Conservation (phyloP, 2,797 vertebrate species). For the Pangasius djambal region DNA sequence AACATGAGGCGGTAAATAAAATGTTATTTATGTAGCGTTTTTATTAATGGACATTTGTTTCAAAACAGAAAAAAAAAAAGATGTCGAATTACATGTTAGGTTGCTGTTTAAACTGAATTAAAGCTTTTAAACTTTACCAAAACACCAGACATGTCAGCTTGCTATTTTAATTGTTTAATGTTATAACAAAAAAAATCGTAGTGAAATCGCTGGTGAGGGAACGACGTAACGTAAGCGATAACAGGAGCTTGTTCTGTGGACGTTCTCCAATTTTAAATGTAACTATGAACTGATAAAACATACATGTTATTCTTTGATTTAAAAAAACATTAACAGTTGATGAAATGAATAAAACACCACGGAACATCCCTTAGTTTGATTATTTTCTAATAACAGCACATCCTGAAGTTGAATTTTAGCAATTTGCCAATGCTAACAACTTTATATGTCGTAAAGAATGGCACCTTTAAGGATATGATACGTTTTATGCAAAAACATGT, state of each 20-base stretch:
- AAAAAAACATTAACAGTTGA: background rate
- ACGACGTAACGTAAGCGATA: background rate
- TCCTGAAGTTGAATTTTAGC: too few species aligned
- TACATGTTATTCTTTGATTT: too few species aligned
- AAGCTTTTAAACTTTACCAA: too few species aligned
- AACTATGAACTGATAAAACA: background rate
- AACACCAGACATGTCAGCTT: background rate
- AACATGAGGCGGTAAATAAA: too few species aligned
- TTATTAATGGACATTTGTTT: too few species aligned
- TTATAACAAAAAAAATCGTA: background rate
- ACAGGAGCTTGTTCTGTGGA: background rate
- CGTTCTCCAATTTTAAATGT: background rate
- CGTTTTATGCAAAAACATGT: too few species aligned
- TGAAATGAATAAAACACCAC: background rate
- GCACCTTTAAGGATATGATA: too few species aligned
- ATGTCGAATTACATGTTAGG: too few species aligned
- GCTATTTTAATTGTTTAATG: background rate
- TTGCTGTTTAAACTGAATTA: background rate
- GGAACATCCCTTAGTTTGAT: background rate
- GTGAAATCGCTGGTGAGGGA: background rate
- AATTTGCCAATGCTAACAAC: too few species aligned
- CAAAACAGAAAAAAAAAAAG: background rate
- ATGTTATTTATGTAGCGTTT: too few species aligned
- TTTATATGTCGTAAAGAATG: too few species aligned
- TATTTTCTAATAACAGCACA: too few species aligned